A percentile compares a stretch with the other conserved stretches of the same genome.
phyloP scores from a whole-genome alignment of 2,888 invertebrate genomes.

The Tribolium freemani region DNA sequence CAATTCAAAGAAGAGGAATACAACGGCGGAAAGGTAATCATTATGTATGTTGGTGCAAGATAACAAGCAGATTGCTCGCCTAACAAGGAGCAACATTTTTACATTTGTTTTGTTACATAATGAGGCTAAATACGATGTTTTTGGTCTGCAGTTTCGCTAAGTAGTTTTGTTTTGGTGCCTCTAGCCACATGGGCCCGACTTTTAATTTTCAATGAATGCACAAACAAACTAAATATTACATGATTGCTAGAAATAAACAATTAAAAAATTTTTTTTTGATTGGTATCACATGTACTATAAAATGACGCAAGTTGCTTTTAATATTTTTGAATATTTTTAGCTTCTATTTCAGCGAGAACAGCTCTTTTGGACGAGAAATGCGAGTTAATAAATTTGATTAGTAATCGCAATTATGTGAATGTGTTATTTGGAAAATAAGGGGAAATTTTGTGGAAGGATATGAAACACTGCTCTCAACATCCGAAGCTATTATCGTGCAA shows the following conservation, averaged over 20 bases:
- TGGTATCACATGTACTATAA: too few species aligned
- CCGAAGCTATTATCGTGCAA: constrained; percentile 14
- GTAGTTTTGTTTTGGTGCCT: not conserved
- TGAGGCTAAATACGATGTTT: not conserved
- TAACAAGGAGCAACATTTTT: not conserved
- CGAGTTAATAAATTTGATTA: not conserved
- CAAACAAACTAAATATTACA: too few species aligned
- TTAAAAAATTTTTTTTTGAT: too few species aligned
- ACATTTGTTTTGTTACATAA: not conserved
- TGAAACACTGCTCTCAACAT: constrained; percentile 1
- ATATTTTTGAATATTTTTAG: too few species aligned
- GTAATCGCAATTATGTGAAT: not conserved
- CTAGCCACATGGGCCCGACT: too few species aligned
- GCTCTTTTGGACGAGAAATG: too few species aligned
- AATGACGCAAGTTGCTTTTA: too few species aligned
- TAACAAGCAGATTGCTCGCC: not conserved
- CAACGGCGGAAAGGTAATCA: not conserved
- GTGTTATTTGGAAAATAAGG: not conserved
- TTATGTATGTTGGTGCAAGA: not conserved
- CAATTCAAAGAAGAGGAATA: not conserved
- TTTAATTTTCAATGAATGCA: too few species aligned
- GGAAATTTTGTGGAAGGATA: not conserved
- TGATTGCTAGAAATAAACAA: too few species aligned
- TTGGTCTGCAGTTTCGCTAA: not conserved
- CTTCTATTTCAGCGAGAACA: too few species aligned